Evolutionary conservation across 2,888 invertebrate genomes (phyloP).

Genomic region (Coleophora flavipennella): DNA sequence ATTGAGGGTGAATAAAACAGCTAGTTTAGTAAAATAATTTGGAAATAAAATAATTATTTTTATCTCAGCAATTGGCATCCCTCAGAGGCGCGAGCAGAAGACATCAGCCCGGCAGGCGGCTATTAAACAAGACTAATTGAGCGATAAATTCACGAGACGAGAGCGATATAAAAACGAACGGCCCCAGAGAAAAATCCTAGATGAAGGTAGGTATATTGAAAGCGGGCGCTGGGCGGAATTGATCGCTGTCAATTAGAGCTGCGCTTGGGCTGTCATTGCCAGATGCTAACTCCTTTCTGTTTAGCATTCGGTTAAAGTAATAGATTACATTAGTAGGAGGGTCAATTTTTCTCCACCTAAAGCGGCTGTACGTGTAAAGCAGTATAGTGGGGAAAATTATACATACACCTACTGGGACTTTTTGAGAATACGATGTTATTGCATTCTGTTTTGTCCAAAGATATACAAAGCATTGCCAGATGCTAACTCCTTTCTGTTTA

Average conservation of each 20-base stretch:
- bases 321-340: too few species aligned
- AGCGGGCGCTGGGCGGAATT: constrained; percentile 62
- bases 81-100: constrained; percentile 62
- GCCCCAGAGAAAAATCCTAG: constrained; percentile 49
- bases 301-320: constrained; percentile 3
- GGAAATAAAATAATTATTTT: too few species aligned
- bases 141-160: constrained; percentile 71
- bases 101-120: constrained; percentile 71
- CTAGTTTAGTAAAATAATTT: too few species aligned
- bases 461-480: constrained; percentile 59
- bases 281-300: constrained; percentile 49
- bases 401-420: too few species aligned
- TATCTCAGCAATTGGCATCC: constrained; percentile 33
- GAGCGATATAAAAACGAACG: constrained; percentile 48
- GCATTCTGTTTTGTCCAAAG: too few species aligned
- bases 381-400: too few species aligned
- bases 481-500: constrained; percentile 39
- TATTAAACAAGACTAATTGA: constrained; percentile 75
- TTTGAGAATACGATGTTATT: too few species aligned
- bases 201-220: constrained; percentile 62
- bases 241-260: constrained; percentile 69
- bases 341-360: too few species aligned
- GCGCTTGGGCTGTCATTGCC: constrained; percentile 47
- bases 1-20: too few species aligned
- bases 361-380: too few species aligned